Evolutionary conservation across 2,888 invertebrate species (phyloP).

Genomic region (Antheraea yamamai): DNA sequence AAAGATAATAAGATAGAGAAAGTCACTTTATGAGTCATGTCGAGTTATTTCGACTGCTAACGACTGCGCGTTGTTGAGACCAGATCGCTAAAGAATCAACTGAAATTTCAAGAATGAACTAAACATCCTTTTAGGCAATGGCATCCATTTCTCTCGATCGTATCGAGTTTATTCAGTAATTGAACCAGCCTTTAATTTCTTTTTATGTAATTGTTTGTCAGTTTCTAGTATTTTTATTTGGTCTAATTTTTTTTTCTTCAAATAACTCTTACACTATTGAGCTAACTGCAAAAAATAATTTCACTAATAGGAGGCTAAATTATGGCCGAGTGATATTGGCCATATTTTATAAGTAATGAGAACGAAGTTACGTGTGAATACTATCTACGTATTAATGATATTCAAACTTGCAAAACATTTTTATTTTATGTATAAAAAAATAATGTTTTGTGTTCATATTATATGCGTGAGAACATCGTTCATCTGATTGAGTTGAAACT

Average conservation of each 20-base stretch:
- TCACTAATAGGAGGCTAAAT: too few species aligned
- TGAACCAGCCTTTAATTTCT: neutral
- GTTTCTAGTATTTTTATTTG: neutral
- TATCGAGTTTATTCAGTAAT: conserved; percentile 30
- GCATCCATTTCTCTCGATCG: conserved; percentile 36
- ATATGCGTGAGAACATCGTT: too few species aligned
- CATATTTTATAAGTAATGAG: too few species aligned
- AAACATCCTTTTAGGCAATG: conserved; percentile 56
- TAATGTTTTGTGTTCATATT: too few species aligned
- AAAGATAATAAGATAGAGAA: conserved; percentile 37
- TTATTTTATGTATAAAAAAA: neutral
- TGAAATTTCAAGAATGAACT: conserved; percentile 50
- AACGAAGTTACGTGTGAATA: too few species aligned
- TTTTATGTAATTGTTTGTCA: conserved; percentile 13
- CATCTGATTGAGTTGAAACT: too few species aligned
- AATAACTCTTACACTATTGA: neutral
- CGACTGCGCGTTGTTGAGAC: conserved; percentile 38
- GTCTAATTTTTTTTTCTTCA: neutral
- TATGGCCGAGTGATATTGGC: too few species aligned
- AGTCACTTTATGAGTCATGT: conserved; percentile 45
- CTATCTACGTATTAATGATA: too few species aligned
- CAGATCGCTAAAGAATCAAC: conserved; percentile 34
- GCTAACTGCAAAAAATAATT: neutral
- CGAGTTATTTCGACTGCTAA: conserved; percentile 36
- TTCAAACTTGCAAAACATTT: too few species aligned